Base-by-base conservation (phyloP, 2,888 invertebrate genomes). In the Aelia acuminata region DNA sequence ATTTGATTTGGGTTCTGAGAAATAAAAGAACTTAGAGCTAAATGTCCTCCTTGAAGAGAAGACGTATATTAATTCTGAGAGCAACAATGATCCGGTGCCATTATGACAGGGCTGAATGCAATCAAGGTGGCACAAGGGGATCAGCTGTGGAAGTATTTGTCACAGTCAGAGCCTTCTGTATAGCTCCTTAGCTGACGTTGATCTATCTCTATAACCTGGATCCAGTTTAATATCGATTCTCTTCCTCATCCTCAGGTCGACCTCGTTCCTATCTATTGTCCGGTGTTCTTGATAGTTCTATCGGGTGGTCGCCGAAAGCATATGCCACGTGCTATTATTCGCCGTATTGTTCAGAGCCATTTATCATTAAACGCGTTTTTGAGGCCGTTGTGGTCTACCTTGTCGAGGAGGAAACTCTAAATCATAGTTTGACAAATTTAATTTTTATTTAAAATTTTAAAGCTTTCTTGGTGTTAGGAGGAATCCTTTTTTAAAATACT, bases 161-260 rank as follows among this genome's bases (percentile, higher is more conserved):
- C 80, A 80, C 80, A 39, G 80, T 80, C 80, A 80, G 5, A 80
- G 43, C 80, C 80, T 43, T 47, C 80, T 80, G 80, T 80, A 80
- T 80, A 43, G 43, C 43, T 80, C 43, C 13, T 43, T 80, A 43
- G 80, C 43, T 80, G 80, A 80, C 80, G 80, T 80, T 80, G 80
- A 80, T 80, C 80, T 80, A 80, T 80, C 80, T 80, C 80, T 80
- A 43, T 80, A 80, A 80, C 80, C 80, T 80, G 47, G 43, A 80
- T 80, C 47, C 80, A 80, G 80, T 80, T 80, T 47, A 80, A 80
- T 80, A 80, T 80, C 80, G 80, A 80, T 80, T 43, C 80, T 39
- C 5, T 80, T 47, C 80, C 43, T 80, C 63, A 31, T 70, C 63
- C 63, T 20, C 80, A 10, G n/a, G 43, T 1, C 43, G 80, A 80